These are phyloP conservation scores for Butorides virescens DNA, from an alignment of 2,113 vertebrate species.

Conservation along the genomic window DNA sequence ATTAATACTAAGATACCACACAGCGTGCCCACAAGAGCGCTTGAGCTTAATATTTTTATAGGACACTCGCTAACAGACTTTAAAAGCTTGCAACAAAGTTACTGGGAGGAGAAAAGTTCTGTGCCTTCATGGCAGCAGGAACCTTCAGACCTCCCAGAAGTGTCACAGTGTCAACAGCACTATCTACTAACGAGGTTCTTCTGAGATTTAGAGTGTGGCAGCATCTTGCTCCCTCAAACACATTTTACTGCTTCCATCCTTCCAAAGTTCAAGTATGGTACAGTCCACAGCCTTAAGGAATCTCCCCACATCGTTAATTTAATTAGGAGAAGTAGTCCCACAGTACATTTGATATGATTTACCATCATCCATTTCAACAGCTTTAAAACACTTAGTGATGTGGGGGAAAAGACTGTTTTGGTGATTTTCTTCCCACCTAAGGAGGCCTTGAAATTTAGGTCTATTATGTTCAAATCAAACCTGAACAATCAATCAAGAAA, in stretches of 20 bases:
- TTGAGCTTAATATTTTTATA: neutral
- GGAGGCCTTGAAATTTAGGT: neutral
- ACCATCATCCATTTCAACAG: neutral
- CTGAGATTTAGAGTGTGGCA: neutral
- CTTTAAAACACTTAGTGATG: neutral
- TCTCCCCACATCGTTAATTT: neutral
- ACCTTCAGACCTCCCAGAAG: conserved; percentile 5
- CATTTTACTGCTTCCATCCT: neutral
- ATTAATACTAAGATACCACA: neutral
- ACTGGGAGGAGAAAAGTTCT: neutral
- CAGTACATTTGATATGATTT: neutral
- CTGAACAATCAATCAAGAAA: neutral
- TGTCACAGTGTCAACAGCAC: neutral
- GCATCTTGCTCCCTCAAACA: neutral
- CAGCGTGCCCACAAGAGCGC: neutral
- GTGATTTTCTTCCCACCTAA: neutral
- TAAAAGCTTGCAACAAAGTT: neutral
- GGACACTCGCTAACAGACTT: neutral
- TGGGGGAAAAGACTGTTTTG: neutral
- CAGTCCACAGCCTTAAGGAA: neutral
- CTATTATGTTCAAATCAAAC: neutral
- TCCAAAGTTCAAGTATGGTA: neutral
- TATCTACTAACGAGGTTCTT: neutral
- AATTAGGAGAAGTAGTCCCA: neutral
- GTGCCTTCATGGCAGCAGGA: neutral